Conservation (phyloP, 2,888 invertebrate species). For the Gymnosoma rotundatum region DNA sequence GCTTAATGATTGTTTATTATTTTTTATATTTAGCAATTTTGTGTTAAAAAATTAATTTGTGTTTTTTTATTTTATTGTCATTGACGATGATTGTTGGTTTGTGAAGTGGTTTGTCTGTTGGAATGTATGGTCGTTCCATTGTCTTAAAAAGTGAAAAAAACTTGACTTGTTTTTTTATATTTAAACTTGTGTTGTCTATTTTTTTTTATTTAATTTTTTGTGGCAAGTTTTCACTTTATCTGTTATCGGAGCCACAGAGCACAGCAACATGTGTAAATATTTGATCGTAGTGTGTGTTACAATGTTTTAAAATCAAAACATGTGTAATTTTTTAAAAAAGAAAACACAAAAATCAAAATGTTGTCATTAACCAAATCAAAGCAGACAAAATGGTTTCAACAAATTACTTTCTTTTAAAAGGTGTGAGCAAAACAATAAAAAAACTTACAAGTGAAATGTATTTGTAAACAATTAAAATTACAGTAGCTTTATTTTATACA, state of each 20-base stretch:
- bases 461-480: slow-evolving; percentile 5
- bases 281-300: slow-evolving; percentile 33
- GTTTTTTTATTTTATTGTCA: slow-evolving; percentile 49
- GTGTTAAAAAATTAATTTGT: slow-evolving; percentile 26
- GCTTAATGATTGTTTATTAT: slow-evolving; percentile 47
- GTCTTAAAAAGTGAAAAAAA: slow-evolving; percentile 21
- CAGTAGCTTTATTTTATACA: slow-evolving; percentile 1
- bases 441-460: slow-evolving; percentile 14
- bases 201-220: slow-evolving; percentile 31
- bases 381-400: slow-evolving; percentile 45
- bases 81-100: slow-evolving; percentile 25
- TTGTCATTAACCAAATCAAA: slow-evolving; percentile 42
- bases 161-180: slow-evolving; percentile 26
- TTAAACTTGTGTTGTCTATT: slow-evolving; percentile 42
- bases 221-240: slow-evolving; percentile 68
- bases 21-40: slow-evolving; percentile 43
- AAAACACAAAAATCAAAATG: slow-evolving; percentile 44
- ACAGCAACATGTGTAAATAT: background rate
- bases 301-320: slow-evolving; percentile 57
- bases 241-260: slow-evolving; percentile 9
- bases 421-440: background rate
- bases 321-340: slow-evolving; percentile 41
- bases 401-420: slow-evolving; percentile 59
- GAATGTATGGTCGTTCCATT: slow-evolving; percentile 23
- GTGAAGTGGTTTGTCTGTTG: slow-evolving; percentile 19